A percentile compares a stretch with the other conserved stretches of the same genome.
Conservation (phyloP, 2,888 invertebrate species). For the Cephus pygmeus region DNA sequence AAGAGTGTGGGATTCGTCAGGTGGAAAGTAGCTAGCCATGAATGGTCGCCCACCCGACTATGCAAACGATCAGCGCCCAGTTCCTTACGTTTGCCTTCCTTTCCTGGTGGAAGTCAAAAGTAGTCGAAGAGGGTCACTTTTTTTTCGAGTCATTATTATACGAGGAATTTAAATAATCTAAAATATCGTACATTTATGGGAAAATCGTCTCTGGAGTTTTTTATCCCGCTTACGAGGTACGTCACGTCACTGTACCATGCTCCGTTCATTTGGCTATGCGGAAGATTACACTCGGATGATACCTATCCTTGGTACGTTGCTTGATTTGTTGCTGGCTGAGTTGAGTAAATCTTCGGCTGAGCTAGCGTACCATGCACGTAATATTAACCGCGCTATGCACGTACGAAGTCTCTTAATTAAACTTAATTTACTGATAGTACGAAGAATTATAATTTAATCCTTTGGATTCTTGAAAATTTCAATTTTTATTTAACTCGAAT, state of each 20-base stretch:
- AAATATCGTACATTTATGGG: neutral
- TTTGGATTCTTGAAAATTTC: neutral
- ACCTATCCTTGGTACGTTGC: constrained; percentile 16
- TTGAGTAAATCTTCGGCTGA: constrained; percentile 32
- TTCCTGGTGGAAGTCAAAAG: neutral
- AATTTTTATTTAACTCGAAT: neutral
- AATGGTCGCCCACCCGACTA: constrained; percentile 33
- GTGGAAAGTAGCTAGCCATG: constrained; percentile 35
- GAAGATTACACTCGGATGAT: constrained; percentile 28
- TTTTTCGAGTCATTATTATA: neutral
- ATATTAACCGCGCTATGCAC: neutral
- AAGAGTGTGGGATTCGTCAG: constrained; percentile 24
- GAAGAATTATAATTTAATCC: neutral
- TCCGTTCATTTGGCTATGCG: constrained; percentile 21
- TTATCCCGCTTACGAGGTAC: neutral
- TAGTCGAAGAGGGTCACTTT: neutral
- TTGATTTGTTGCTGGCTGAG: constrained; percentile 41
- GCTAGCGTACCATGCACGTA: neutral
- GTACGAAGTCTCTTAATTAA: neutral
- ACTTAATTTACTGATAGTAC: neutral
- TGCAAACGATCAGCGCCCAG: neutral
- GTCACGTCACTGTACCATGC: neutral
- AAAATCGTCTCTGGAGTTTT: neutral
- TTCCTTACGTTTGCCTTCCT: neutral
- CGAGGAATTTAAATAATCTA: neutral